Conservation (phyloP, 1,140 invertebrate genomes). For the Sipha flava region DNA sequence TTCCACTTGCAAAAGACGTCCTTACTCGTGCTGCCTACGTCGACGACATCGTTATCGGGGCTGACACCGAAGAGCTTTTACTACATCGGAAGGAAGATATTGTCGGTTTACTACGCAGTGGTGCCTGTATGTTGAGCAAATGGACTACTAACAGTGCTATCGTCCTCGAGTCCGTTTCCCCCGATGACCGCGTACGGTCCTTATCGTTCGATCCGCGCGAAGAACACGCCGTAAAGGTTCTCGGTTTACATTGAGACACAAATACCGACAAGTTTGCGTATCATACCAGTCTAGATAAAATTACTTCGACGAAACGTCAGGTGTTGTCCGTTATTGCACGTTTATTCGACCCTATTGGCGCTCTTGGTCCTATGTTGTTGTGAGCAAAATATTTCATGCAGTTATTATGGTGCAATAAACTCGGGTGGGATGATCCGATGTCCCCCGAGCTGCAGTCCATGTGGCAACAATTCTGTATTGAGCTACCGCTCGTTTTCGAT, state of each 20-base stretch:
- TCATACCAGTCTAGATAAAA: background rate
- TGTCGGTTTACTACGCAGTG: background rate
- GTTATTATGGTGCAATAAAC: slow-evolving; percentile 22
- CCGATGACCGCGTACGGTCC: background rate
- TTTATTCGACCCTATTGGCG: slow-evolving; percentile 40
- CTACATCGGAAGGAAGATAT: background rate
- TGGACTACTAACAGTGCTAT: background rate
- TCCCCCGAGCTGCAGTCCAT: background rate
- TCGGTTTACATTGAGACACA: slow-evolving; percentile 22
- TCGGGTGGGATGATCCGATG: background rate
- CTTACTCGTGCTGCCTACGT: slow-evolving; percentile 44
- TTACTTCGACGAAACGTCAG: slow-evolving; percentile 16
- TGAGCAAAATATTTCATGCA: slow-evolving; percentile 34
- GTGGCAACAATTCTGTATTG: background rate
- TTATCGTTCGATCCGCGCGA: background rate
- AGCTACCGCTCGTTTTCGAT: background rate
- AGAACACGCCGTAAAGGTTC: background rate
- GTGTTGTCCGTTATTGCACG: slow-evolving; percentile 34
- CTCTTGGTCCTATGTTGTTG: slow-evolving; percentile 38
- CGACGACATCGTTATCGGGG: slow-evolving; percentile 42
- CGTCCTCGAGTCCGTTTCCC: slow-evolving; percentile 19
- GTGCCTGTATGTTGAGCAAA: background rate
- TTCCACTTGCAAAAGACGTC: slow-evolving; percentile 37
- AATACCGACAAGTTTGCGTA: background rate
- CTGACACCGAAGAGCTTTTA: background rate